Conservation (phyloP, 2,113 vertebrate species). For the Panthera leo region DNA sequence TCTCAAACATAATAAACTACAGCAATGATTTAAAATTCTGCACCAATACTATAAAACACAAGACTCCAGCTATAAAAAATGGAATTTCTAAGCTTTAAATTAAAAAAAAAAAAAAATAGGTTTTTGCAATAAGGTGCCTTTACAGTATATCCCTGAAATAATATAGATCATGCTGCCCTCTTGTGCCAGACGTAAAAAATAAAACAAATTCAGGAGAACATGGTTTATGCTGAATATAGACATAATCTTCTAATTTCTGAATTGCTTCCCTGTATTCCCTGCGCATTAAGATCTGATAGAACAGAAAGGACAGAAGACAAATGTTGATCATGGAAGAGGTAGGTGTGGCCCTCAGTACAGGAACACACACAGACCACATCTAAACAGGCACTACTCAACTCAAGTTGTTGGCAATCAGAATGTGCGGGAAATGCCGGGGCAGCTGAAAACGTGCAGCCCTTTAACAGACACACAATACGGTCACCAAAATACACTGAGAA, state of each 20-base stretch:
- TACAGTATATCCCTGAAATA: conserved; percentile 46
- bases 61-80: conserved; percentile 14
- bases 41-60: not conserved
- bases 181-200: conserved; percentile 76
- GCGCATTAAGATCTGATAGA: not conserved
- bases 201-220: conserved; percentile 28
- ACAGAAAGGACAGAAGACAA: not conserved
- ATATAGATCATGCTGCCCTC: conserved; percentile 86
- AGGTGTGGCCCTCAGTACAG: accelerated
- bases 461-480: not conserved
- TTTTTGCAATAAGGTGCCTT: not conserved
- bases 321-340: not conserved
- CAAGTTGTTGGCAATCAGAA: not conserved
- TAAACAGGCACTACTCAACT: not conserved
- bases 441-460: accelerated
- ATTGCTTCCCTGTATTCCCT: not conserved
- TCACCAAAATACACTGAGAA: not conserved
- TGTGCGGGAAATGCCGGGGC: accelerated
- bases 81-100: conserved; percentile 65
- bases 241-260: not conserved
- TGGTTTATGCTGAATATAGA: not conserved
- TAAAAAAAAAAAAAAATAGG: conserved; percentile 32
- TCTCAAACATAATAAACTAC: not conserved
- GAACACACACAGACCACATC: accelerated
- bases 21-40: not conserved